These are phyloP conservation scores for Helicorthomorpha holstii DNA, from an alignment of 1,140 invertebrate species.

Conservation along the genomic window DNA sequence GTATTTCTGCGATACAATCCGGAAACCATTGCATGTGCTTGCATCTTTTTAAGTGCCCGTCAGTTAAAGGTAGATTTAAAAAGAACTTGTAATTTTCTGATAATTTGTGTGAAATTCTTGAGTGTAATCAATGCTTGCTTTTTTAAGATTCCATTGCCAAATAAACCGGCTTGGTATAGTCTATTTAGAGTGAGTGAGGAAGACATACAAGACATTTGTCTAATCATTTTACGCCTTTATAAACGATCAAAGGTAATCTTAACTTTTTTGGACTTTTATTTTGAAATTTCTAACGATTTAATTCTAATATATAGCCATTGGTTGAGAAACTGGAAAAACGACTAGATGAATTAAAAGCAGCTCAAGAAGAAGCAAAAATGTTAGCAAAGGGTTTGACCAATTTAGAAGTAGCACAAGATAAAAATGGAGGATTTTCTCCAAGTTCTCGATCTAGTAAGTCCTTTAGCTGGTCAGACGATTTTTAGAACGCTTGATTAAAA, in stretches of 20 bases:
- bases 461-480: not conserved
- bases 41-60: conserved; percentile 85
- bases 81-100: not conserved
- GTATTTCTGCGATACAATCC: conserved; percentile 91
- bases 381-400: conserved; percentile 1
- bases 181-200: conserved; percentile 67
- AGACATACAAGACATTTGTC: conserved; percentile 67
- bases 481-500: conserved; percentile 1
- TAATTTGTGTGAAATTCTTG: not conserved
- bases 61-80: conserved; percentile 41
- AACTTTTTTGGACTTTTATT: not conserved
- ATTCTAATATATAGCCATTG: conserved; percentile 1
- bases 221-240: conserved; percentile 68
- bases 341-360: conserved; percentile 4
- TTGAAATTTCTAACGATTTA: not conserved
- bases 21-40: conserved; percentile 95
- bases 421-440: conserved; percentile 3
- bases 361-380: conserved; percentile 6
- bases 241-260: conserved; percentile 48
- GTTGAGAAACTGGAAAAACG: conserved; percentile 6
- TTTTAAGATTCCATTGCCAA: conserved; percentile 53
- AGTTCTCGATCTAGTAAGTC: conserved; percentile 5
- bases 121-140: conserved; percentile 3
- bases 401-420: not conserved
- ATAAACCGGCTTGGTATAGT: conserved; percentile 71